Evolutionary conservation across 2,888 invertebrate species (phyloP), one percentile per base, ranked within the genome.

Genomic region (Cosmopolites sordidus): DNA sequence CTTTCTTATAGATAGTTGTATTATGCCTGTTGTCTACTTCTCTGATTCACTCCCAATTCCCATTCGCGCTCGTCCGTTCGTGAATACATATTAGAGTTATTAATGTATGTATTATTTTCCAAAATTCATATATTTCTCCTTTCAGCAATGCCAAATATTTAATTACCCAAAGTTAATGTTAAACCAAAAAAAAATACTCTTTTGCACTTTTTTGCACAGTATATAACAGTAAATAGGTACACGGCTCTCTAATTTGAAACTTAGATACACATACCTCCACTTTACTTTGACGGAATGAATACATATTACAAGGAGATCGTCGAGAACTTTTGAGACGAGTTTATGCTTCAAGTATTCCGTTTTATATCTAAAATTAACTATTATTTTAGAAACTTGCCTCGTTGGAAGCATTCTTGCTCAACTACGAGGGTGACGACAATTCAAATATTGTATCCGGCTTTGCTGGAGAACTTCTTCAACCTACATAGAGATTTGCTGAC

Each of bases 351-450:
- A 44, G 40, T 45, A 16, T 45, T 51, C 30, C 41, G 40, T 46
- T 46, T 45, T 51, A 46, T 51, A 46, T 27, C 41, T 17, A 42
- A 41, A 45, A 51, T 41, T 45, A 45, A 46, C 45, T 45, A 45
- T 46, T 51, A 51, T 45, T 51, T 46, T 45, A 45, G 46, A 51
- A 48, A 51, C 44, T 51, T 43, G 22, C 40, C 41, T 40, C 30
- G 45, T 43, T 27, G 17, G 39, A 39, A 41, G 33, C 46, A 40
- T 50, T 43, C 22, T 27, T 33, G 14, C 41, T 30, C 43, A 43
- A 30, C 18, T 50, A 38, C 43, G 38, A 22, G 49, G 49, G 39
- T 22, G 43, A 22, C 38, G 49, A 50, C 43, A 50, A 43, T 43
- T 50, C 43, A 50, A 50, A 44, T 39, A 43, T 29, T 38, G 39